phyloP scores from a whole-genome alignment of 2,797 vertebrate genomes.

The Remorina albescens region DNA sequence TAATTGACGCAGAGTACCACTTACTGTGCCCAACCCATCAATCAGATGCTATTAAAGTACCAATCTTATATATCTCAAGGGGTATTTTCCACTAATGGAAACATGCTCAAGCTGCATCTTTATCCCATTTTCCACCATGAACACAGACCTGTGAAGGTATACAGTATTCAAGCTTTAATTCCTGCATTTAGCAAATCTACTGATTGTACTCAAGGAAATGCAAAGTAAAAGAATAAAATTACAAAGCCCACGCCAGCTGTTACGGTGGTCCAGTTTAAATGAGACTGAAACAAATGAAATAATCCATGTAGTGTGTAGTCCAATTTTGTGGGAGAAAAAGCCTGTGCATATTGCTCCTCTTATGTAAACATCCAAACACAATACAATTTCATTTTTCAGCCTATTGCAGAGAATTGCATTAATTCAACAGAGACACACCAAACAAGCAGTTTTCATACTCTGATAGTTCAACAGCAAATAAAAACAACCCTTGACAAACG shows the following conservation, averaged over 20 bases:
- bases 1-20: constrained; percentile 14
- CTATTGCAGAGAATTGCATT: background rate
- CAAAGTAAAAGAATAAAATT: constrained; percentile 16
- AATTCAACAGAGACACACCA: background rate
- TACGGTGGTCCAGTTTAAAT: background rate
- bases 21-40: constrained; percentile 9
- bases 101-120: background rate
- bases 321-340: background rate
- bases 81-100: background rate
- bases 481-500: background rate
- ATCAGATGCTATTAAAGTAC: constrained; percentile 6
- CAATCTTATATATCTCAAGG: constrained; percentile 6
- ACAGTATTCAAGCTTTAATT: no score
- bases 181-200: constrained; percentile 23
- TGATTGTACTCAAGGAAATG: background rate
- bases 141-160: no score
- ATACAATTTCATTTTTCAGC: background rate
- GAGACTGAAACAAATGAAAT: background rate
- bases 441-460: background rate
- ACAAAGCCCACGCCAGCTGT: background rate
- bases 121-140: background rate
- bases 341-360: no score
- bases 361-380: background rate
- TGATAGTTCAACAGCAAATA: background rate
- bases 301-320: constrained; percentile 3